Conservation (phyloP, 2,797 vertebrate genomes). For the Ara ararauna region DNA sequence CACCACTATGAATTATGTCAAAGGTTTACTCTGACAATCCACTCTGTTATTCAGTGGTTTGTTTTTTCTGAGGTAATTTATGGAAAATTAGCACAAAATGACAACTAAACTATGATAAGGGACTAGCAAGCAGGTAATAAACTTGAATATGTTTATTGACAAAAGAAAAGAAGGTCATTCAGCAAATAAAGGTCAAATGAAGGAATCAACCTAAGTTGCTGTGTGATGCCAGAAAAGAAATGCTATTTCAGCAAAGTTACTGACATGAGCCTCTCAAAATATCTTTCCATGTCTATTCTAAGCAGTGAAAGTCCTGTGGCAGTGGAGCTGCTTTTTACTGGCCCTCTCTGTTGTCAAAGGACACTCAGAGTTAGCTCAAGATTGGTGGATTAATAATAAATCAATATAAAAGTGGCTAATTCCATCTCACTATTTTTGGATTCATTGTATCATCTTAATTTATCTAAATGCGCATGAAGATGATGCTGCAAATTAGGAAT, state of each 20-base stretch:
- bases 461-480: neutral
- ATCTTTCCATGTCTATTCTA: constrained; percentile 13
- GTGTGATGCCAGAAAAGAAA: constrained; percentile 30
- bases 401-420: neutral
- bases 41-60: constrained; percentile 50
- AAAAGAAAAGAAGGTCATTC: constrained; percentile 39
- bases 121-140: constrained; percentile 67
- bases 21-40: constrained; percentile 31
- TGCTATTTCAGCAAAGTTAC: constrained; percentile 37
- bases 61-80: constrained; percentile 64
- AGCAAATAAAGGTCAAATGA: constrained; percentile 68
- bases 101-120: constrained; percentile 24
- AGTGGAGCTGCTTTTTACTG: neutral
- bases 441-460: neutral
- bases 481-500: neutral
- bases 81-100: constrained; percentile 73
- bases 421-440: neutral
- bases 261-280: neutral
- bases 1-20: constrained; percentile 30
- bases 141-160: constrained; percentile 54
- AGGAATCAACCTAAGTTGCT: constrained; percentile 35
- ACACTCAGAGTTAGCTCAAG: neutral
- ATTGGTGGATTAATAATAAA: neutral
- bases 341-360: neutral
- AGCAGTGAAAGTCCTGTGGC: neutral